Evolutionary conservation across 2,113 vertebrate genomes (phyloP).

Genomic region (Vimba vimba): DNA sequence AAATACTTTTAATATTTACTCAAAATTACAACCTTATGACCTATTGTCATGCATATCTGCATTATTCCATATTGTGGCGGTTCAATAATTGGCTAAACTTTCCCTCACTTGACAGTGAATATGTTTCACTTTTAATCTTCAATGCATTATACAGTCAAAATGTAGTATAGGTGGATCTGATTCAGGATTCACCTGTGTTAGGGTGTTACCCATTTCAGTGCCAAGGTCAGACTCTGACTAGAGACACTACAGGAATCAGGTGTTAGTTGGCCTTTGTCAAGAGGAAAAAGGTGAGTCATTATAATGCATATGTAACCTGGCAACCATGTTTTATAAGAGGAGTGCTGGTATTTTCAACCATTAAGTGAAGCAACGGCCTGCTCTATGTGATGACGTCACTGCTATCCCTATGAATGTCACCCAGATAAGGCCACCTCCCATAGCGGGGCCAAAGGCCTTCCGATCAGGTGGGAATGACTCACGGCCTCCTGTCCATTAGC

Average conservation of each 20-base stretch:
- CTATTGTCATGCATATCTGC: background rate
- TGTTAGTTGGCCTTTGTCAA: constrained; percentile 38
- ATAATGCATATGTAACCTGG: constrained; percentile 6
- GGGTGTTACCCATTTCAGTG: constrained; percentile 22
- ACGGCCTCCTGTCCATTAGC: background rate
- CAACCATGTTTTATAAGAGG: constrained; percentile 22
- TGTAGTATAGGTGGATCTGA: background rate
- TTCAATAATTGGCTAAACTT: background rate
- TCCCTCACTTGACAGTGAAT: background rate
- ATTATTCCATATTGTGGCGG: background rate
- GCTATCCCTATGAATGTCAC: constrained; percentile 44
- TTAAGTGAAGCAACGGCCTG: background rate
- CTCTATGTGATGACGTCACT: constrained; percentile 11
- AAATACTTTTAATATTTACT: background rate
- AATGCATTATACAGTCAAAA: background rate
- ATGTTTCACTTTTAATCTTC: background rate
- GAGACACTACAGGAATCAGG: constrained; percentile 39
- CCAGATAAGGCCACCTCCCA: constrained; percentile 42
- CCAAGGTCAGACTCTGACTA: constrained; percentile 1
- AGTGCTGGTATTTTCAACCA: constrained; percentile 24
- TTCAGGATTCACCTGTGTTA: constrained; percentile 8
- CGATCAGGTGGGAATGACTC: constrained; percentile 32
- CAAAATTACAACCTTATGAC: background rate
- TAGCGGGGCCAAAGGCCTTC: constrained; percentile 33
- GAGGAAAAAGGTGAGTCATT: constrained; percentile 36